Evolutionary conservation across 2,888 invertebrate species (phyloP), one percentile per base, ranked within the genome.

Genomic region (Globia sparganii): DNA sequence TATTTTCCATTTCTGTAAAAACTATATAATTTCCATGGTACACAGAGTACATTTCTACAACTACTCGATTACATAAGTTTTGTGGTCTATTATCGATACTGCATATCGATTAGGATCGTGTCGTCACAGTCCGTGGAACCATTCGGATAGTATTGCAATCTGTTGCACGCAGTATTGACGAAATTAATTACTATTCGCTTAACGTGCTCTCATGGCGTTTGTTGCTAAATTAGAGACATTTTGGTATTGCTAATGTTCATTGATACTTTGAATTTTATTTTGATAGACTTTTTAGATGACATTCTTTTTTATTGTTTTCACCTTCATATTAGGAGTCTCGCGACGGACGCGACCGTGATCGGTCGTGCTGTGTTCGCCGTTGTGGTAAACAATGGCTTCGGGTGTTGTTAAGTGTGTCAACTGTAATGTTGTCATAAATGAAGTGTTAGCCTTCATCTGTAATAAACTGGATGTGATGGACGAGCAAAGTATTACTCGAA

Each of bases 71-170:
- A 64, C 81, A 43, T 61, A 66, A 84, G 13, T 11, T 21, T 15
- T 71, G 82, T 68, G 69, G 86, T 86, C 77, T 77, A 72, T 59
- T 78, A 86, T 84, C 62, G 62, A 70, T 84, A 80, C 81, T 59
- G 81, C 65, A 84, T 84, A 84, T 84, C 72, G 83, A 83, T 83
- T 78, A 86, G 76, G 34, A 72, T 61, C 21, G 34, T 84, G 87
- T 86, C 66, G 85, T 72, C 83, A 84, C 46, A 46, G 25, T 72
- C 62, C 83, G 85, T 84, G 83, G 68, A 56, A 5, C 43, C 15
- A 46, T 75, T 83, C 68, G 40, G 62, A 43, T 49, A 70, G 49
- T 75, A 68, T 84, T 84, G 84, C 74, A 72, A 40, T 62, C n/a
- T 59, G 15, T 81, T 75, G 46, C 53, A 31, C 31, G 59, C 49